phyloP scores from a whole-genome alignment of 2,113 vertebrate species.

The Corythaixoides concolor region DNA sequence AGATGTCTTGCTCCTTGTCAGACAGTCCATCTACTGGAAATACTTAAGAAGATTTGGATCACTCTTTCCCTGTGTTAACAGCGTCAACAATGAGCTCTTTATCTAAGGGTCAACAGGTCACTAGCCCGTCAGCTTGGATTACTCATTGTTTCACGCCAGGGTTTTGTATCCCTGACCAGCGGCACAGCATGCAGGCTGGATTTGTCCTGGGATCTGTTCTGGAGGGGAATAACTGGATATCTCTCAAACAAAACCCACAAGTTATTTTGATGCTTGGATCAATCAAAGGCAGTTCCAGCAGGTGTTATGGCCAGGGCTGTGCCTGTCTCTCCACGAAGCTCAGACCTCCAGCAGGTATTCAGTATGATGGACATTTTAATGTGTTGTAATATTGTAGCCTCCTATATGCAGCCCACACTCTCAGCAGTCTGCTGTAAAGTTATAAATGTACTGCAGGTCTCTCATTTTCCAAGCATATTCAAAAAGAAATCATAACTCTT shows the following conservation, averaged over 20 bases:
- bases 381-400: fast-evolving
- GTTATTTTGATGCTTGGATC: neutral
- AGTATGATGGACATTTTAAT: neutral
- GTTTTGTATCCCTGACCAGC: neutral
- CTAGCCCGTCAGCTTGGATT: slow-evolving; percentile 33
- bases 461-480: neutral
- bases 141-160: slow-evolving; percentile 15
- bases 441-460: neutral
- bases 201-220: slow-evolving; percentile 2
- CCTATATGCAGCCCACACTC: neutral
- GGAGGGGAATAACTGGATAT: neutral
- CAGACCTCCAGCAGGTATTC: neutral
- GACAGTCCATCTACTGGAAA: slow-evolving; percentile 35
- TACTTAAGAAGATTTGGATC: slow-evolving; percentile 58
- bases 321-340: neutral
- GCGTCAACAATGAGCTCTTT: slow-evolving; percentile 45
- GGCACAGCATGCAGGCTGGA: neutral
- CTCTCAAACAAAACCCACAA: neutral
- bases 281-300: neutral
- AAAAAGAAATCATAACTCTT: neutral
- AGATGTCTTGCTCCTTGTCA: slow-evolving; percentile 1
- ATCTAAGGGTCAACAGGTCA: slow-evolving; percentile 52
- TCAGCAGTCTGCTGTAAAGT: neutral
- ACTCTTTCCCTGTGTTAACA: slow-evolving; percentile 41
- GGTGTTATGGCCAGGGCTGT: neutral